A percentile compares a stretch with the other conserved stretches of the same genome.
Evolutionary conservation across 2,888 invertebrate species (phyloP).

Genomic region (Podabrus alpinus): DNA sequence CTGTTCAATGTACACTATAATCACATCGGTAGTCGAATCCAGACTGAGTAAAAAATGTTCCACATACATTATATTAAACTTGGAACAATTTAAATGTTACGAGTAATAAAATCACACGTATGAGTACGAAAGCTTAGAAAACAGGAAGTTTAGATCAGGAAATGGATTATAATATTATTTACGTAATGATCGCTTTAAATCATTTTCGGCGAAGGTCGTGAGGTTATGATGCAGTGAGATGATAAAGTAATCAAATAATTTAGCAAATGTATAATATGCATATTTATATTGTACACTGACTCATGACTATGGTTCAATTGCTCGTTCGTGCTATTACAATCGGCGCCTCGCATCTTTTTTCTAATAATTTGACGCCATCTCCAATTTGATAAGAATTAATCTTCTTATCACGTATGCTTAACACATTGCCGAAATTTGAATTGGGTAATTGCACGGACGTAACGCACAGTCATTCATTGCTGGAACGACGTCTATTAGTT

Average conservation of each 20-base stretch:
- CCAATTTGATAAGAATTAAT: constrained; percentile 32
- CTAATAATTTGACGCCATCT: constrained; percentile 27
- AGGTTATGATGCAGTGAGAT: neutral
- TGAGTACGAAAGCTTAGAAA: neutral
- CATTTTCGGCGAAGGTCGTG: neutral
- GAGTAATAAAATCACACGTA: neutral
- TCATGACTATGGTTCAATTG: neutral
- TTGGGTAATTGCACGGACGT: neutral
- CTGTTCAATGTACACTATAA: too few species aligned
- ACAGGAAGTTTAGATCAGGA: neutral
- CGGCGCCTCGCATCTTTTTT: neutral
- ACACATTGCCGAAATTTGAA: constrained; percentile 21
- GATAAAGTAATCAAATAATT: neutral
- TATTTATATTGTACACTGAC: neutral
- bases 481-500: neutral
- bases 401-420: constrained; percentile 30
- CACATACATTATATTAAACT: too few species aligned
- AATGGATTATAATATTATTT: neutral
- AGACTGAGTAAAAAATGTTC: too few species aligned
- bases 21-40: too few species aligned
- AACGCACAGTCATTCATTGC: neutral
- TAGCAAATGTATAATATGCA: neutral
- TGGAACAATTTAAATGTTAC: neutral
- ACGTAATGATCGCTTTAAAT: neutral
- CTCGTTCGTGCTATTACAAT: neutral